A percentile compares a stretch with the other conserved stretches of the same genome.
Conservation (phyloP, 2,113 vertebrate species). For the Montifringilla adamsi region DNA sequence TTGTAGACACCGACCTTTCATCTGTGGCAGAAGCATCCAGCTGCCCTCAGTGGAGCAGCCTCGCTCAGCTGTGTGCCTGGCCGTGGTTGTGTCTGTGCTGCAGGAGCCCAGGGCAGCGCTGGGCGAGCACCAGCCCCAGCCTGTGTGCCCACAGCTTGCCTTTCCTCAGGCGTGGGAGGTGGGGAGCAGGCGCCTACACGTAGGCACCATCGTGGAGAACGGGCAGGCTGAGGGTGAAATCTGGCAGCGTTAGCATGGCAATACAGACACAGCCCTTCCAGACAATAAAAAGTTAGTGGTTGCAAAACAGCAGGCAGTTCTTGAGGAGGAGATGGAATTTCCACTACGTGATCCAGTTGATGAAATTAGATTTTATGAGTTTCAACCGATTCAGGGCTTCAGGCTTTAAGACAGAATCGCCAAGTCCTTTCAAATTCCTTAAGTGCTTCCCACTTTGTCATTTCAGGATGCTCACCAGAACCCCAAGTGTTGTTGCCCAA, state of each 20-base stretch:
- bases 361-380: background rate
- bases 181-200: background rate
- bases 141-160: background rate
- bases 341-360: background rate
- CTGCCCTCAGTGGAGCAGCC: background rate
- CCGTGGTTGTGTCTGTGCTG: background rate
- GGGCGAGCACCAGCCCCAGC: background rate
- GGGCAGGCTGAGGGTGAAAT: background rate
- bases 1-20: fast-evolving
- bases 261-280: background rate
- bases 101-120: fast-evolving
- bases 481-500: conserved; percentile 72
- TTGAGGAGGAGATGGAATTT: background rate
- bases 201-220: background rate
- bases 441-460: background rate
- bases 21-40: background rate
- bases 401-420: background rate
- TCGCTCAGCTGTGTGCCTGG: background rate
- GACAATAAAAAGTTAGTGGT: background rate
- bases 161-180: background rate
- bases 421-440: background rate
- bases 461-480: conserved; percentile 73
- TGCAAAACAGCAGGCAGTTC: background rate
- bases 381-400: background rate
- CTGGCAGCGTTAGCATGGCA: background rate